Conservation (phyloP, 2,113 vertebrate genomes). For the Nestor notabilis region DNA sequence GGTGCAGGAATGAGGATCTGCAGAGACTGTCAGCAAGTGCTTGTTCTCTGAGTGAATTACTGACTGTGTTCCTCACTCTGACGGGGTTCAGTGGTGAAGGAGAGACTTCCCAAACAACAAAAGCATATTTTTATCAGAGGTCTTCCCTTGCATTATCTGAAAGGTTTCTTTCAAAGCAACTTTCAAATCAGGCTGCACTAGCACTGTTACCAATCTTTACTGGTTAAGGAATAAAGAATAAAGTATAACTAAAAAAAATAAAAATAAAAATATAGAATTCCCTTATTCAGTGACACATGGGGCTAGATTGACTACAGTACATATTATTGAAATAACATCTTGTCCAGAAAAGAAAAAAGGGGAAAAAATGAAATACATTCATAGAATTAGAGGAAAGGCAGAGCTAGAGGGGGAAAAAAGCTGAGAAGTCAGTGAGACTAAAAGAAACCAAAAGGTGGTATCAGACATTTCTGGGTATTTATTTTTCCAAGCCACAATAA, state of each 20-base stretch:
- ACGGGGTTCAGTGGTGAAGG: neutral
- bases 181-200: neutral
- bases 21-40: neutral
- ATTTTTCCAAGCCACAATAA: neutral
- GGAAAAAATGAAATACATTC: neutral
- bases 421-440: neutral
- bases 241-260: neutral
- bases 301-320: neutral
- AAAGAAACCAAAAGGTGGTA: neutral
- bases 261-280: neutral
- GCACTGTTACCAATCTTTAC: neutral
- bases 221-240: neutral
- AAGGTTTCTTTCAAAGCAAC: neutral
- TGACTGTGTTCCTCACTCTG: neutral
- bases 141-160: neutral
- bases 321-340: neutral
- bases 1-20: neutral
- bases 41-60: neutral
- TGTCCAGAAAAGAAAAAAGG: neutral
- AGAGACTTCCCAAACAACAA: neutral
- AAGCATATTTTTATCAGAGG: neutral
- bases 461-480: neutral
- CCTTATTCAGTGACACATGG: neutral
- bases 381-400: neutral
- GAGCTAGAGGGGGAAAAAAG: neutral